Evolutionary conservation across 2,797 vertebrate genomes (phyloP).

Genomic region (Galagoides demidoff): DNA sequence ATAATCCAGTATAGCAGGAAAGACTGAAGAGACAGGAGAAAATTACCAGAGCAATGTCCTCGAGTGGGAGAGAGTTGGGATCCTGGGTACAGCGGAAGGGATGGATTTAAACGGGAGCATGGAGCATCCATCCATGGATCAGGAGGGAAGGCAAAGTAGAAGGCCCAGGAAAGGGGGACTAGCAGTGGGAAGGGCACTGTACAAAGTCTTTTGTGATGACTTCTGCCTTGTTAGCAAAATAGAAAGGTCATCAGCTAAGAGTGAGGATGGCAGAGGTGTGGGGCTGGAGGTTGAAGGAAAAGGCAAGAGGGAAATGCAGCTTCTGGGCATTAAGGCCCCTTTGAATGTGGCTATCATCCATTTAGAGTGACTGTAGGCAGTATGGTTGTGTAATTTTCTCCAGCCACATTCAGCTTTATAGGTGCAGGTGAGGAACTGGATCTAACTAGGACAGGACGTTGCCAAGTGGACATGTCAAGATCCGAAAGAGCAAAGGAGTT

Average conservation of each 20-base stretch:
- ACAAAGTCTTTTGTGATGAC: not conserved
- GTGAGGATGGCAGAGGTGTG: not conserved
- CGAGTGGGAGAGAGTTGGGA: not conserved
- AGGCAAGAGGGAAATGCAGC: not conserved
- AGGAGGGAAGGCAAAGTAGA: not conserved
- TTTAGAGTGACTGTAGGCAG: accelerated
- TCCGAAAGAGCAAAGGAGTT: not conserved
- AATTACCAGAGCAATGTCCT: no score
- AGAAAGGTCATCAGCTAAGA: not conserved
- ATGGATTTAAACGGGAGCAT: not conserved
- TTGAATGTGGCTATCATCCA: not conserved
- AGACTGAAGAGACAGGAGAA: not conserved
- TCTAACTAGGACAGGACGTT: not conserved
- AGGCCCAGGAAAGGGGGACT: not conserved
- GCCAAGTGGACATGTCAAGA: not conserved
- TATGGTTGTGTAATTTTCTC: no score
- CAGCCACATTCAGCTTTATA: accelerated
- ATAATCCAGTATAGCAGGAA: not conserved
- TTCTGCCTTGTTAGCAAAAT: not conserved
- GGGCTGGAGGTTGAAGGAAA: not conserved
- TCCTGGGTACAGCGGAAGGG: accelerated
- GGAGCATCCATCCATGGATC: not conserved
- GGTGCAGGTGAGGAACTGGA: no score
- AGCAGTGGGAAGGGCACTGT: no score
- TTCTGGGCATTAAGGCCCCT: not conserved